Conservation (phyloP, 2,113 vertebrate species). For the Alosa alosa region DNA sequence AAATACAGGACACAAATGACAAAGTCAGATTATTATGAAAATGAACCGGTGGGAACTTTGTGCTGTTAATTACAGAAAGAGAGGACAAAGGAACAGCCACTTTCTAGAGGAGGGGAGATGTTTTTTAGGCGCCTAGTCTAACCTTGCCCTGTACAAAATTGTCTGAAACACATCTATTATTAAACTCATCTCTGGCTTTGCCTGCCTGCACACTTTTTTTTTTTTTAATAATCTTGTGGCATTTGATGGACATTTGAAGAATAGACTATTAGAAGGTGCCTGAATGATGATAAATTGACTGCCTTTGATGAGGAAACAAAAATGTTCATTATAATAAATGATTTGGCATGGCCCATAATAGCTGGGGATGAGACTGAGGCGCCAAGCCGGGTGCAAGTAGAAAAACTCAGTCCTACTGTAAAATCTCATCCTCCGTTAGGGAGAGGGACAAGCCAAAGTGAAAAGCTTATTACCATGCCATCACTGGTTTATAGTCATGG, state of each 20-base stretch:
- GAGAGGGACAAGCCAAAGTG: slow-evolving; percentile 40
- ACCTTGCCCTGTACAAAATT: neutral
- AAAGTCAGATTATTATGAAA: slow-evolving; percentile 18
- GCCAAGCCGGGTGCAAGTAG: neutral
- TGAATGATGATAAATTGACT: neutral
- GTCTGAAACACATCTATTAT: neutral
- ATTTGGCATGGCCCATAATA: neutral
- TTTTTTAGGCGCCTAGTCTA: neutral
- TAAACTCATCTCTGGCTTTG: neutral
- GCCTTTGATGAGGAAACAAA: neutral
- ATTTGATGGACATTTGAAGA: neutral
- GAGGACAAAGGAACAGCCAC: neutral
- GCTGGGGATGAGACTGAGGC: neutral
- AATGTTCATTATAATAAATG: neutral
- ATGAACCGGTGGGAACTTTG: neutral
- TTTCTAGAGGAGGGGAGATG: neutral
- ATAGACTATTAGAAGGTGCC: neutral
- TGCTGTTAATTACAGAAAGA: neutral
- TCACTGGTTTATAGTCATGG: slow-evolving; percentile 31
- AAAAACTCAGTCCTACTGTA: slow-evolving; percentile 5
- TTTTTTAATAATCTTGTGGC: neutral
- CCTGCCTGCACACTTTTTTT: neutral
- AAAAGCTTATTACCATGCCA: slow-evolving; percentile 52
- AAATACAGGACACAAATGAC: slow-evolving; percentile 15
- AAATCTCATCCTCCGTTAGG: slow-evolving; percentile 21